phyloP scores from a whole-genome alignment of 2,888 invertebrate genomes.

The Syrista parreyssii region DNA sequence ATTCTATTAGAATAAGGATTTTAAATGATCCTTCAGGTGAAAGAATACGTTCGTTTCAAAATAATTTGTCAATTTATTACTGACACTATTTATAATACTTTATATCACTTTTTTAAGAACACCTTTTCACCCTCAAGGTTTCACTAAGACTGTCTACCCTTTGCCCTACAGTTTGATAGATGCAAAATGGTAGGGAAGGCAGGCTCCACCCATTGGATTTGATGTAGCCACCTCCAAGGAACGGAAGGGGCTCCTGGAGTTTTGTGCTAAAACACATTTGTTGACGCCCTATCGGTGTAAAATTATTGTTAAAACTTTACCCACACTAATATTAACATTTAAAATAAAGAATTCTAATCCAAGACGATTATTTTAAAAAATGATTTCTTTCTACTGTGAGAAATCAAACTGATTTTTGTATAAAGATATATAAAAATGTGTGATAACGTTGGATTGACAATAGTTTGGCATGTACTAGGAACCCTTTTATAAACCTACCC shows the following conservation, averaged over 20 bases:
- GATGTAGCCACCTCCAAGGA: conserved; percentile 32
- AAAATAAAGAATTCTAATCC: neutral
- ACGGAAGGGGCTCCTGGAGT: conserved; percentile 22
- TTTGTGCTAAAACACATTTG: conserved; percentile 2
- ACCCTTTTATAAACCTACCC: neutral
- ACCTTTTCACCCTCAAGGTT: conserved; percentile 33
- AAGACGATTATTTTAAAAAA: neutral
- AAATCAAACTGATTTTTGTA: conserved; percentile 16
- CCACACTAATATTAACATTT: neutral
- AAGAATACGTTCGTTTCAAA: neutral
- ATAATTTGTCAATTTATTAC: neutral
- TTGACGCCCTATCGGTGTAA: neutral
- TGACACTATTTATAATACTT: neutral
- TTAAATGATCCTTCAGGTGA: neutral
- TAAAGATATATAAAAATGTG: conserved; percentile 5
- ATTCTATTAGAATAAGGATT: neutral
- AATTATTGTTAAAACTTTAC: neutral
- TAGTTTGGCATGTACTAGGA: neutral
- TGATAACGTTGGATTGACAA: neutral
- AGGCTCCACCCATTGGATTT: conserved; percentile 52
- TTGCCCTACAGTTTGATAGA: conserved; percentile 41
- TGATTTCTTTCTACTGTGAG: neutral
- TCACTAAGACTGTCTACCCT: conserved; percentile 44
- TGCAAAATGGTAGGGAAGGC: conserved; percentile 56
- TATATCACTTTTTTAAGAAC: neutral